Percentiles rank a stretch among this genome's conserved stretches.
phyloP scores from a whole-genome alignment of 2,797 vertebrate genomes.

The Erethizon dorsatum region DNA sequence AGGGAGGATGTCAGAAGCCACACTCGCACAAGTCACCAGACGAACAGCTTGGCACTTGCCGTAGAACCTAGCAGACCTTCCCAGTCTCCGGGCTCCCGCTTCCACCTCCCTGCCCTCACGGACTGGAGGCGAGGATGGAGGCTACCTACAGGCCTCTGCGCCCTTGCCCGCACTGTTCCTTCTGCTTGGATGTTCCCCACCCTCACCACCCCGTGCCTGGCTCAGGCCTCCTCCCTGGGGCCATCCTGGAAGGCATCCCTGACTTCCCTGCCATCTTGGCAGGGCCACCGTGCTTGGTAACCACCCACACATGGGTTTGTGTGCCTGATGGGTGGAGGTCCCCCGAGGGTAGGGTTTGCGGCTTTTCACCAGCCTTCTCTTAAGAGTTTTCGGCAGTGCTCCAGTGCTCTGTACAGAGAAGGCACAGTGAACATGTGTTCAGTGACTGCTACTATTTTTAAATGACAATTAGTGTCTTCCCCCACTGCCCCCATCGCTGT shows the following conservation, averaged over 20 bases:
- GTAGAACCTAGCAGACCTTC: background rate
- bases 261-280: background rate
- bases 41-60: background rate
- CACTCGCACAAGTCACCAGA: conserved; percentile 43
- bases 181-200: background rate
- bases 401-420: background rate
- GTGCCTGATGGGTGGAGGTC: background rate
- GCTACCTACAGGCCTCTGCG: background rate
- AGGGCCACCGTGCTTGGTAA: background rate
- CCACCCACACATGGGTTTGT: background rate
- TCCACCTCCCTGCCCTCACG: background rate
- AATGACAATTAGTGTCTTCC: conserved; percentile 1
- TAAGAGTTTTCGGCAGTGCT: background rate
- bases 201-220: background rate
- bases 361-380: background rate
- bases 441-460: background rate
- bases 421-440: background rate
- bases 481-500: background rate
- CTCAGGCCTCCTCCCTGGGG: background rate
- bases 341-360: background rate
- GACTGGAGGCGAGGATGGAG: background rate
- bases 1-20: conserved; percentile 64
- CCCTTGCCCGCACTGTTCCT: background rate
- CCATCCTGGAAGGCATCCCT: background rate
- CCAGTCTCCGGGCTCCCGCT: background rate